These are phyloP conservation scores for Syrrhaptes paradoxus DNA, from an alignment of 2,113 vertebrate genomes.

Conservation along the genomic window DNA sequence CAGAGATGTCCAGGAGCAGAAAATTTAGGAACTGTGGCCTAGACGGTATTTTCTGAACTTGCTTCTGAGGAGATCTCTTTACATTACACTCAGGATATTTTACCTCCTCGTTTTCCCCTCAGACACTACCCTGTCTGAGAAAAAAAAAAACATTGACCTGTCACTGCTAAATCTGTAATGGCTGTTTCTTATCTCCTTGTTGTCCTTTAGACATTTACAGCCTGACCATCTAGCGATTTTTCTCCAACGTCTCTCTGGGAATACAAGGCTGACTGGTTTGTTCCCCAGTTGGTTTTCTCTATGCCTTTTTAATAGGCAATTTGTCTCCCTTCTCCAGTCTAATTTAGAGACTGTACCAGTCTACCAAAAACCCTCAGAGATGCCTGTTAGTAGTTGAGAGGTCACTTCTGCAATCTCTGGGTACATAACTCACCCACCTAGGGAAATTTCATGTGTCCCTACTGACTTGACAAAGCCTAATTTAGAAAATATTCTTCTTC, in stretches of 20 bases:
- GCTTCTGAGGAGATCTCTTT: neutral
- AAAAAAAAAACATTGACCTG: neutral
- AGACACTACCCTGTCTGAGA: neutral
- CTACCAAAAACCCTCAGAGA: neutral
- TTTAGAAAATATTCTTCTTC: neutral
- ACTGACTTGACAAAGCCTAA: neutral
- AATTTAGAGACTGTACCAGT: neutral
- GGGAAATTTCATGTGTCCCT: neutral
- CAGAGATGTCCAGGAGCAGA: neutral
- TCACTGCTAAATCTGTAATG: neutral
- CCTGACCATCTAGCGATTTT: neutral
- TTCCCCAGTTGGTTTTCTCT: neutral
- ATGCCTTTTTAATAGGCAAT: constrained; percentile 7
- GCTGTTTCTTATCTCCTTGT: neutral
- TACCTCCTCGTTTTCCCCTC: neutral
- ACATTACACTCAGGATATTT: neutral
- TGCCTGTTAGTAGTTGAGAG: neutral
- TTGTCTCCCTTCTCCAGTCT: neutral
- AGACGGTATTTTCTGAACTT: neutral
- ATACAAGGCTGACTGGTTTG: neutral
- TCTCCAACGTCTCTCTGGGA: neutral
- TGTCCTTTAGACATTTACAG: neutral
- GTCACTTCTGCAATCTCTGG: neutral
- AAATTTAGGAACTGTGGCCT: neutral
- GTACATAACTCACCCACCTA: neutral